A percentile compares a stretch with the other conserved stretches of the same genome.
These are phyloP conservation scores for Enteromius unitaeniatus DNA, from an alignment of 2,797 vertebrate species.

Conservation along the genomic window DNA sequence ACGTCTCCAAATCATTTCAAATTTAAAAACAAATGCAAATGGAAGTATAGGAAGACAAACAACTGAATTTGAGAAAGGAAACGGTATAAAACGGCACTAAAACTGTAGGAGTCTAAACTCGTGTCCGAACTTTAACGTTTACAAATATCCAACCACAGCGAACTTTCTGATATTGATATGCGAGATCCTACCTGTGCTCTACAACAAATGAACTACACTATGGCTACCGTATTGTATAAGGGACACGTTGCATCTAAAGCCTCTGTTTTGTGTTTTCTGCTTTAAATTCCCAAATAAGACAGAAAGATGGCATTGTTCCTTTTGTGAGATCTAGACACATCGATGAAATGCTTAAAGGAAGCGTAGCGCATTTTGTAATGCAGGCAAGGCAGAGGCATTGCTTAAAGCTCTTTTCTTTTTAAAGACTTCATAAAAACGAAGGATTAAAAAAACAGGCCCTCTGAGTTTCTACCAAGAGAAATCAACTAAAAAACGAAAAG, in stretches of 20 bases:
- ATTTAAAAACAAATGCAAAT: constrained; percentile 25
- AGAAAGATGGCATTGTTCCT: constrained; percentile 38
- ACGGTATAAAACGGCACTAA: constrained; percentile 19
- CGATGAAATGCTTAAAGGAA: constrained; percentile 61
- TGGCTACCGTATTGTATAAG: constrained; percentile 72
- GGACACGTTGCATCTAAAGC: constrained; percentile 64
- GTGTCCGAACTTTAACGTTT: constrained; percentile 43
- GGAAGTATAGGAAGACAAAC: constrained; percentile 56
- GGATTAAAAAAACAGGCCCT: constrained; percentile 90
- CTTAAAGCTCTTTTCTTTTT: constrained; percentile 96
- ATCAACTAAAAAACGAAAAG: constrained; percentile 74
- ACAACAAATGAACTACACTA: constrained; percentile 72
- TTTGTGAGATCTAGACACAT: constrained; percentile 22
- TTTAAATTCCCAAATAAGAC: constrained; percentile 42
- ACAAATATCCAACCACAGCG: constrained; percentile 60
- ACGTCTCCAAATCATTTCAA: constrained; percentile 51
- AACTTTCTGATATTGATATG: constrained; percentile 69
- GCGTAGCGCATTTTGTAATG: constrained; percentile 87
- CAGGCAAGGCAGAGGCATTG: constrained; percentile 99
- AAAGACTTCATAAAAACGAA: constrained; percentile 98
- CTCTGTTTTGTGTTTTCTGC: constrained; percentile 62
- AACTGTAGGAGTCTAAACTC: constrained; percentile 7
- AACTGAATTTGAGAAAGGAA: constrained; percentile 11
- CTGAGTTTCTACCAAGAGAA: constrained; percentile 87
- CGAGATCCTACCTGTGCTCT: constrained; percentile 69